Evolutionary conservation across 2,797 vertebrate genomes (phyloP), one percentile per base, ranked within the genome.

Genomic region (Vultur gryphus): DNA sequence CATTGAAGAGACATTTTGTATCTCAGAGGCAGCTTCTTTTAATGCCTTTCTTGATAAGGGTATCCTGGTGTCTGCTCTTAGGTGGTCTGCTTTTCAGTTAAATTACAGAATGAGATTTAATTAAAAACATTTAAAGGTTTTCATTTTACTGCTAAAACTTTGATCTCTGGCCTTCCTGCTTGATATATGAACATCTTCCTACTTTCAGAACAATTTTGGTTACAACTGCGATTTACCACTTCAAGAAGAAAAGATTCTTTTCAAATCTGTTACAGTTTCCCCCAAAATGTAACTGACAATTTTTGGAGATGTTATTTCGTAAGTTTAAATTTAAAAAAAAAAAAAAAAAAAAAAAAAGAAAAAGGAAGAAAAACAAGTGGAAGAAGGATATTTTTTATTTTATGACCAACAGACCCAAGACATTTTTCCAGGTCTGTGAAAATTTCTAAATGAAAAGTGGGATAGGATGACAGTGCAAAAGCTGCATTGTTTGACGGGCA

Each of bases 71-170:
- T 77, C 70, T 93, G 49, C 46, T 95, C 65, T 93, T 91, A 85
- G 88, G 77, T 95, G 83, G 87, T 94, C 90, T 93, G 81, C 69
- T 92, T 96, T 97, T 70, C 84, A 90, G 76, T 84, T 92, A 93
- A 85, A 86, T 89, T 91, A 91, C 29, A 95, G 54, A 92, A 41
- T 58, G 28, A 88, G 5, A 88, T 69, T 39, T 84, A 61, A 95
- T 93, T 93, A 61, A 91, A 96, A 96, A 69, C 87, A 87, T 84
- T 48, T 78, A 52, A 93, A 62, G 87, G 76, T 54, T 96, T 96
- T 95, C 31, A 93, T 89, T 97, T 67, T 91, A 89, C 73, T 94
- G 78, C 73, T 94, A 89, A 70, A 94, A 96, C 66, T 94, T 81
- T 94, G 85, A 95, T 91, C 71, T 83, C 75, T 58, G 49, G 25